Evolutionary conservation across 2,113 vertebrate genomes (phyloP).

Genomic region (Rhinolophus ferrumequinum): DNA sequence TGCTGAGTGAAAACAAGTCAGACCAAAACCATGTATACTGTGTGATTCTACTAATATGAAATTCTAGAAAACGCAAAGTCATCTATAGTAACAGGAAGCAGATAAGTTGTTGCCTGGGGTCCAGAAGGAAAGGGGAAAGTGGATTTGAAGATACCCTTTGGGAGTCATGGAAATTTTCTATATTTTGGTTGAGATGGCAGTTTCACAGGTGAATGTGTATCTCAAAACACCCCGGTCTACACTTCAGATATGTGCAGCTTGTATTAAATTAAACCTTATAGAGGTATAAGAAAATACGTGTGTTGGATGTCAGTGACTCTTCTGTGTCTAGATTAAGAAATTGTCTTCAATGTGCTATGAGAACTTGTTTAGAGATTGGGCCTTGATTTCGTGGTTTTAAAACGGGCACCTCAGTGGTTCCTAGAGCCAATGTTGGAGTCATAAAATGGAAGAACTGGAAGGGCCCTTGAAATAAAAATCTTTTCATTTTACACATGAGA

Average conservation of each 20-base stretch:
- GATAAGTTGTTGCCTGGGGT: neutral
- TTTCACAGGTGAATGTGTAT: neutral
- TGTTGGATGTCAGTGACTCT: neutral
- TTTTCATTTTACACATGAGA: neutral
- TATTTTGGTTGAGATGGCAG: neutral
- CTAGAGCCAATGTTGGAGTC: neutral
- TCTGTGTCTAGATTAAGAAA: neutral
- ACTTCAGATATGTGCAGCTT: neutral
- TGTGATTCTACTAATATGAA: neutral
- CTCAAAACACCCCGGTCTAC: neutral
- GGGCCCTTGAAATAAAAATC: neutral
- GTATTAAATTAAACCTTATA: neutral
- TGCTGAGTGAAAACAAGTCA: neutral
- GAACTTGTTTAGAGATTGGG: neutral
- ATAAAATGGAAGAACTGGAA: neutral
- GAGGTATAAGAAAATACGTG: neutral
- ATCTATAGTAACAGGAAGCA: neutral
- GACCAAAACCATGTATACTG: neutral
- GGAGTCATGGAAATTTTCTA: neutral
- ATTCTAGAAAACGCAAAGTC: neutral
- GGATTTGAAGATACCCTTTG: neutral
- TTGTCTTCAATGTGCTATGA: neutral
- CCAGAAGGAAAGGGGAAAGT: neutral
- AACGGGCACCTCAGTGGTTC: neutral
- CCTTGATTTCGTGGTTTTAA: neutral